Base-by-base conservation (phyloP, 2,797 vertebrate genomes). In the Enteromius unitaeniatus region DNA sequence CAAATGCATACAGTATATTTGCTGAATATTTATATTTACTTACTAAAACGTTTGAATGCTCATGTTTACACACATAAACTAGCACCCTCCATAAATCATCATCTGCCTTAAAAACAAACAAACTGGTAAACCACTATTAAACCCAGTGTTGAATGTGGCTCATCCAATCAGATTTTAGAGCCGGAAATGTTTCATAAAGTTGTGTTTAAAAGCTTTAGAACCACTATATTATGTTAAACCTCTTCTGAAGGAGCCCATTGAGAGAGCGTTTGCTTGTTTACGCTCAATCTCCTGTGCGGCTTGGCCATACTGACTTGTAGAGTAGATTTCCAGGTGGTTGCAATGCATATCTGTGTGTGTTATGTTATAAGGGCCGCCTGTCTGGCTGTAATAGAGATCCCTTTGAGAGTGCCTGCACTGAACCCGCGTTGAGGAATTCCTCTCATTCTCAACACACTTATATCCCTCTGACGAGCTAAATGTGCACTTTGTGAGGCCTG, bases 401-500 rank as follows among this genome's bases (percentile, higher is more conserved):
- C 92, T 94, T 94, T 95, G 92, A 94, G 91, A 92, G 83, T 15
- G 53, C 84, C 21, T 7, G 17, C 28, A n/a, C 49, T 60, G 58
- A 65, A 68, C 88, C 88, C 5, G 86, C 87, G 80, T 91, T 85
- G 91, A 91, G 84, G 86, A 93, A 94, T 95, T 95, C 93, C 92
- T 60, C 89, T 90, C 92, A 55, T 92, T 92, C 93, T 92, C 93
- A 89, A 88, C 90, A 93, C 93, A 93, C 92, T 91, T 90, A 23
- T 69, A 47, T 88, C 68, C 76, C 88, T 79, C 34, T 81, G 86
- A 72, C 8, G 31, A 89, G 88, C 89, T 94, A 93, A 95, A 95
- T 94, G 92, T 92, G 88, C 87, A 91, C 92, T 93, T 92, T 95
- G 92, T 95, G 81, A 91, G 86, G 88, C 49, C 86, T 85, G 87